A percentile compares a stretch with the other conserved stretches of the same genome.
Evolutionary conservation across 1,140 invertebrate species (phyloP).

Genomic region (honey bee (Apis mellifera)): Amel_HAv3.1 CM009943.2:4013501-4014000

Average conservation of each 20-base stretch:
- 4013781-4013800: conserved; percentile 21
- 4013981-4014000: conserved; percentile 74
- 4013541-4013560: too few relatives aligned
- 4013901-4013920: conserved; percentile 12
- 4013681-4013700: too few relatives aligned
- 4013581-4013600: conserved; percentile 19
- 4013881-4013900: conserved; percentile 1
- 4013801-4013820: background rate
- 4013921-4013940: conserved; percentile 39
- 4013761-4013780: background rate
- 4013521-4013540: too few relatives aligned
- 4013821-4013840: conserved; percentile 33
- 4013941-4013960: conserved; percentile 46
- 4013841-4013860: conserved; percentile 55
- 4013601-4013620: background rate
- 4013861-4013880: conserved; percentile 55
- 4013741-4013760: background rate
- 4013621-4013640: background rate
- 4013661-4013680: too few relatives aligned
- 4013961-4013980: conserved; percentile 69
- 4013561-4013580: background rate
- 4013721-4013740: background rate
- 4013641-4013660: too few relatives aligned
- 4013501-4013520: too few relatives aligned
- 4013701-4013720: too few relatives aligned